Conservation (phyloP, 1,140 invertebrate species). For the Bathynomus jamesi region DNA sequence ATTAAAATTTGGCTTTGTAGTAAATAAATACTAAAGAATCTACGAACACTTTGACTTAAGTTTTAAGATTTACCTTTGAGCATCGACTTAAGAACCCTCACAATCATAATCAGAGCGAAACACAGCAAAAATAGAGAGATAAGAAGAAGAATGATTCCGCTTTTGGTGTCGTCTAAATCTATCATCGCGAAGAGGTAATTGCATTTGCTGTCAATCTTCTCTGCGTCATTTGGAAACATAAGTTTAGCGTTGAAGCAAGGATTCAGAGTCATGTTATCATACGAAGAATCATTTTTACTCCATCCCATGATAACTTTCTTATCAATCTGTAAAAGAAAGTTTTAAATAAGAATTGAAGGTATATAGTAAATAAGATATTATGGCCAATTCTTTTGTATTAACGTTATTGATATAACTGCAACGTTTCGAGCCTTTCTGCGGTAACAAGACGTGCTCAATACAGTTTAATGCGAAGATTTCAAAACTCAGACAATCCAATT, state of each 20-base stretch:
- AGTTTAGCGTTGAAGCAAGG: not conserved
- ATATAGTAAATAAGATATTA: not conserved
- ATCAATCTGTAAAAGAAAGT: conserved; percentile 41
- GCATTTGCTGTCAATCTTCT: not conserved
- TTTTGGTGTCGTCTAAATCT: not conserved
- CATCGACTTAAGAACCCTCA: conserved; percentile 8
- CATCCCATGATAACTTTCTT: conserved; percentile 44
- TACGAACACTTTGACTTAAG: too few species aligned
- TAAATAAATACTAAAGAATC: not conserved
- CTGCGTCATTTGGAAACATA: not conserved
- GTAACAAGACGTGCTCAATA: too few species aligned
- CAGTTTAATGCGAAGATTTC: too few species aligned
- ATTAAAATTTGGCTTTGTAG: not conserved
- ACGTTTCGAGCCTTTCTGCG: too few species aligned
- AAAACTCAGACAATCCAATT: too few species aligned
- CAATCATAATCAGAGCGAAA: conserved; percentile 8
- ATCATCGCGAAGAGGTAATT: not conserved
- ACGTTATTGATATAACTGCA: too few species aligned
- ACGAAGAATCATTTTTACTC: conserved; percentile 36
- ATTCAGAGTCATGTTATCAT: conserved; percentile 29
- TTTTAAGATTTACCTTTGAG: conserved; percentile 3
- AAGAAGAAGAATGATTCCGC: conserved; percentile 9
- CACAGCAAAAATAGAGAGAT: not conserved
- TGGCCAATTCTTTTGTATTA: too few species aligned
- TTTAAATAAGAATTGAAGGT: not conserved